phyloP scores from a whole-genome alignment of 2,113 vertebrate genomes.

The Alouatta palliata region DNA sequence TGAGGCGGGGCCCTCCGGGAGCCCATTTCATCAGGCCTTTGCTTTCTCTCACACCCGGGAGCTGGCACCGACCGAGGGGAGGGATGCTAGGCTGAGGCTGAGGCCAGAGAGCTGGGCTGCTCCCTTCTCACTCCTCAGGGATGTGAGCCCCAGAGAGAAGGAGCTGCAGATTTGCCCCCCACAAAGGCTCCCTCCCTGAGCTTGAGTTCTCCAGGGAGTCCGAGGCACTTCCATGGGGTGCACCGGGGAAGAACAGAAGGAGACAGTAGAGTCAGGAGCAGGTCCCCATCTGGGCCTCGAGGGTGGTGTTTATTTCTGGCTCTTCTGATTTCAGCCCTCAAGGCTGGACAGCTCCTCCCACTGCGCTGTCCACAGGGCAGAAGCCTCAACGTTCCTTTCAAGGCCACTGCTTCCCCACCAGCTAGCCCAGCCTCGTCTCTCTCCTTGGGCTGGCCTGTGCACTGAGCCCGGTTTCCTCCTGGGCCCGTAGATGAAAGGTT shows the following conservation, averaged over 20 bases:
- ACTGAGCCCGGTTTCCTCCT: background rate
- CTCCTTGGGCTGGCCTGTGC: accelerated
- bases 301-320: background rate
- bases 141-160: background rate
- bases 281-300: background rate
- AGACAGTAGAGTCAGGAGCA: background rate
- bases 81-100: background rate
- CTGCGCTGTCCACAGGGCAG: background rate
- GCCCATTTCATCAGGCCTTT: background rate
- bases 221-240: background rate
- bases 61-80: accelerated
- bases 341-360: background rate
- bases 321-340: background rate
- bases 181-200: background rate
- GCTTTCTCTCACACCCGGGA: background rate
- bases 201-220: background rate
- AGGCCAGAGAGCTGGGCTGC: no score
- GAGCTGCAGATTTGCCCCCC: background rate
- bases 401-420: accelerated
- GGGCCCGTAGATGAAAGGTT: no score
- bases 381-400: accelerated
- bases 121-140: background rate
- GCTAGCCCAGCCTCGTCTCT: background rate
- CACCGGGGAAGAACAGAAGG: background rate
- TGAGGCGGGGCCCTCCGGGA: background rate